These are phyloP conservation scores for Galemys pyrenaicus DNA, from an alignment of 2,113 vertebrate species.

Conservation along the genomic window DNA sequence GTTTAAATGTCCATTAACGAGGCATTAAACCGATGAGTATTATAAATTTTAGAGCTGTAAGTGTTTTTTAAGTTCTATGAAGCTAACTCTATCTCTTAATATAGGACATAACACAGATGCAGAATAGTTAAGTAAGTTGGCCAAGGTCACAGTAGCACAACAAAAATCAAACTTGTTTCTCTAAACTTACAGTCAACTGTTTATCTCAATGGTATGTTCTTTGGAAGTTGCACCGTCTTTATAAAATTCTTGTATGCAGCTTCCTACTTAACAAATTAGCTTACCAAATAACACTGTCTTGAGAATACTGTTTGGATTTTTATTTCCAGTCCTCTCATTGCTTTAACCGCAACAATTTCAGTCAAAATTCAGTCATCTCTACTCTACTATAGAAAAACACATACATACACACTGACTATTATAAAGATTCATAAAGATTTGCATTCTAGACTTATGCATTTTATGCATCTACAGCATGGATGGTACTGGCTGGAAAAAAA, in stretches of 20 bases:
- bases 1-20: slow-evolving; percentile 5
- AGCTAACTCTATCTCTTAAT: neutral
- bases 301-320: neutral
- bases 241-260: neutral
- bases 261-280: neutral
- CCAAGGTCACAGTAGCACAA: neutral
- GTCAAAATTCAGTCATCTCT: neutral
- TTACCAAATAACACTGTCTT: neutral
- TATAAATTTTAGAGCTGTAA: neutral
- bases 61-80: neutral
- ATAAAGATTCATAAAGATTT: neutral
- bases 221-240: neutral
- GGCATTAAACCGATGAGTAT: neutral
- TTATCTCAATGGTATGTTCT: neutral
- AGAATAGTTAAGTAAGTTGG: neutral
- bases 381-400: neutral
- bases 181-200: neutral
- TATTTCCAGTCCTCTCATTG: neutral
- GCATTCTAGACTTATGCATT: neutral
- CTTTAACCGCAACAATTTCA: neutral
- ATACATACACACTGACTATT: neutral
- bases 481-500: neutral
- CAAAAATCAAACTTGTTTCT: slow-evolving; percentile 25
- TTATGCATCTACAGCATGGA: neutral
- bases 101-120: neutral